Evolutionary conservation across 2,888 invertebrate species (phyloP).

Genomic region (Brenthis daphne): DNA sequence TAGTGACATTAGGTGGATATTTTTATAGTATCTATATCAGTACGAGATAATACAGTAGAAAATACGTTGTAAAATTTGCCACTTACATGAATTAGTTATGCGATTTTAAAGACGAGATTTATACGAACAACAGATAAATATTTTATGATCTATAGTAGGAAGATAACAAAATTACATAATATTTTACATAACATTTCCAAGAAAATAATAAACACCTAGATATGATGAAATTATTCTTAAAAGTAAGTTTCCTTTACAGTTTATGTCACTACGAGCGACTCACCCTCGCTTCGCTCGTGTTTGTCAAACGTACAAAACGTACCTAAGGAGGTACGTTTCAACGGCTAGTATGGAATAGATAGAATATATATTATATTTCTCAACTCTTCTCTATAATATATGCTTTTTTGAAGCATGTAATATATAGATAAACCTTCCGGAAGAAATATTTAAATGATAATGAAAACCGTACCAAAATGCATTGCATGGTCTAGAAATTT

Average conservation of each 20-base stretch:
- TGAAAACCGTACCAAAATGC: too few species aligned
- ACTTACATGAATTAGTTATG: not conserved
- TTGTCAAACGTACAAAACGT: too few species aligned
- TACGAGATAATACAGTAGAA: slow-evolving; percentile 8
- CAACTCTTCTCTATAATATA: too few species aligned
- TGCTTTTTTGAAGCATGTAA: too few species aligned
- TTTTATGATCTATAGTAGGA: slow-evolving; percentile 6
- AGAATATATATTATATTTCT: too few species aligned
- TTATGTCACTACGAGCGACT: too few species aligned
- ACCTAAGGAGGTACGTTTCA: too few species aligned
- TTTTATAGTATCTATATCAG: slow-evolving; percentile 4
- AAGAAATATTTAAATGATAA: too few species aligned
- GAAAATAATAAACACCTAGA: slow-evolving; percentile 27
- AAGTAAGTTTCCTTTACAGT: slow-evolving; percentile 8
- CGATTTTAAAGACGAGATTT: slow-evolving; percentile 1
- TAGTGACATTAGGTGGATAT: slow-evolving; percentile 7
- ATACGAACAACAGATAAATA: not conserved
- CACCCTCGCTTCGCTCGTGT: too few species aligned
- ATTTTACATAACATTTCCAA: slow-evolving; percentile 30
- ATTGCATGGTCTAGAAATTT: too few species aligned
- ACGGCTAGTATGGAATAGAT: too few species aligned
- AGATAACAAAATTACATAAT: slow-evolving; percentile 30
- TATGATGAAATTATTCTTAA: not conserved
- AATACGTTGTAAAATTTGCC: slow-evolving; percentile 4
- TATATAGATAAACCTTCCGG: too few species aligned